Base-by-base conservation (phyloP, 2,888 invertebrate species). In the Buathra laborator region DNA sequence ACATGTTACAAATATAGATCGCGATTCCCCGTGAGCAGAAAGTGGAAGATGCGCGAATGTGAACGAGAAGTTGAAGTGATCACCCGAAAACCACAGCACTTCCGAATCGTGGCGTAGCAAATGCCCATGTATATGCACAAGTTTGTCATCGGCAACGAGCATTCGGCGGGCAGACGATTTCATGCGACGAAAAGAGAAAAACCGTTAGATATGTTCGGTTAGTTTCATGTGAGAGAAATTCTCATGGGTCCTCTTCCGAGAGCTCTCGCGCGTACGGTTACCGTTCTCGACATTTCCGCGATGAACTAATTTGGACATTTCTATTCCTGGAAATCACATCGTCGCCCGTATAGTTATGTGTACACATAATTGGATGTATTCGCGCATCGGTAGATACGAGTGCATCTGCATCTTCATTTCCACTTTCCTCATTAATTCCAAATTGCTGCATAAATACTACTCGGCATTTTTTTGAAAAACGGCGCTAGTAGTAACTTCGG, bases 71-170 rank as follows among this genome's bases (percentile, higher is more conserved):
- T 3, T 37, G 10, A 19, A 9, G 59, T 59, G 24, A 19, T 19
- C 0, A 19, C 12, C 59, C 24, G 24, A 62, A 29, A 62, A 62
- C 62, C 29, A 19, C 66, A 66, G 43, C 67, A 51, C 70, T 32
- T 68, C 29, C 64, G 12, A 43, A 44, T 46, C 76, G 59, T 19
- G 48, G 77, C 64, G 19, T 51, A 62, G 67, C 37, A 83, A 85
- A 83, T 83, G 74, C 68, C 68, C 71, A 85, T 81, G 80, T 81
- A 85, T 86, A 85, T 86, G 86, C 64, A 82, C 83, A 80, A 87
- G 84, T 87, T 86, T 86, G 74, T 80, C 84, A 76, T 77, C 76
- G 79, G 72, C 70, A 64, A 81, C 70, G 64, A 77, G 68, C 59
- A 68, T 56, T 62, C 59, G 37, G 68, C 64, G 53, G 51, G 37